phyloP scores from a whole-genome alignment of 30 jellyfish, hydroid and myxozoan species.

The Aurelia sp. region DNA sequence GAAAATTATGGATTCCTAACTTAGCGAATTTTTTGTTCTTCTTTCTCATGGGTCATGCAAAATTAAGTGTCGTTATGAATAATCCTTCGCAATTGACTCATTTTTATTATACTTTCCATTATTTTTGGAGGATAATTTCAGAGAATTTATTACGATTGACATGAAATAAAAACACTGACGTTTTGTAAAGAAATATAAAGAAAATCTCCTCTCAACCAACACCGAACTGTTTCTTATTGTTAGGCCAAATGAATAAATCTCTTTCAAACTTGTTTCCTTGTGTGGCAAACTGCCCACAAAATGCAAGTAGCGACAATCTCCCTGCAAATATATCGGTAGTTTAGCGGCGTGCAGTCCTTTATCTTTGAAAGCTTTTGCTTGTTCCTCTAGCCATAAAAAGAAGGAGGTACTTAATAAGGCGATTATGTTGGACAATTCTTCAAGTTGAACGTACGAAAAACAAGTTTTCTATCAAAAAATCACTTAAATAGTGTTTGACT shows the following conservation, averaged over 20 bases:
- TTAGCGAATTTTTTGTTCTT: constrained; percentile 37
- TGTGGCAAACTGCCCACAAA: constrained; percentile 61
- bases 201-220: constrained; percentile 26
- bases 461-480: background rate
- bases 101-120: constrained; percentile 31
- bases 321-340: constrained; percentile 2
- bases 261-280: constrained; percentile 6
- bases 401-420: constrained; percentile 48
- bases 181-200: constrained; percentile 14
- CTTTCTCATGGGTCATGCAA: constrained; percentile 50
- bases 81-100: constrained; percentile 35
- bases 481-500: background rate
- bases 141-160: constrained; percentile 40
- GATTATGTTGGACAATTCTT: constrained; percentile 42
- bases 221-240: constrained; percentile 38
- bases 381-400: constrained; percentile 41
- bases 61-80: constrained; percentile 61
- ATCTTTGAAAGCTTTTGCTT: constrained; percentile 23
- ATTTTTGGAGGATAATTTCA: constrained; percentile 41
- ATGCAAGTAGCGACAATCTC: constrained; percentile 30
- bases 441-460: constrained; percentile 35
- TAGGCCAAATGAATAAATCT: constrained; percentile 37
- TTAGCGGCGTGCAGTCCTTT: constrained; percentile 9
- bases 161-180: constrained; percentile 15
- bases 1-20: constrained; percentile 58